These are phyloP conservation scores for Hylaeus anthracinus DNA, from an alignment of 1,140 invertebrate genomes.

Conservation along the genomic window DNA sequence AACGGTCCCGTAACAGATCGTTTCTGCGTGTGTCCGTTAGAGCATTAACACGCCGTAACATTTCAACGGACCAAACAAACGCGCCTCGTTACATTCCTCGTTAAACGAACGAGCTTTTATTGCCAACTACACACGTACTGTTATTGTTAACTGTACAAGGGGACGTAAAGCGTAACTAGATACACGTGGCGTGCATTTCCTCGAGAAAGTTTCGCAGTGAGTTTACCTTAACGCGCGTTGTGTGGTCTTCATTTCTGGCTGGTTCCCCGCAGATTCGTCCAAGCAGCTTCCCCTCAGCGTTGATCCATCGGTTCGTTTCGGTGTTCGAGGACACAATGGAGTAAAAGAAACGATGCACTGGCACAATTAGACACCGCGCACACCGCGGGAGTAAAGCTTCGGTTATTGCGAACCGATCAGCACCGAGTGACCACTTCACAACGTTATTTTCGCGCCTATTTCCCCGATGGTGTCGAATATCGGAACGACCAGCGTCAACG, in stretches of 20 bases:
- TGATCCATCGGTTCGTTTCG: slow-evolving; percentile 37
- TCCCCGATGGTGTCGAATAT: not conserved
- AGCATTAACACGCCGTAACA: slow-evolving; percentile 5
- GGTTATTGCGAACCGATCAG: too few species aligned
- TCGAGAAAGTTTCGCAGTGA: not conserved
- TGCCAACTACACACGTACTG: slow-evolving; percentile 11
- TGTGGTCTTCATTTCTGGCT: slow-evolving; percentile 67
- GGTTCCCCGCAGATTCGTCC: slow-evolving; percentile 4
- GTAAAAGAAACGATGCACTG: not conserved
- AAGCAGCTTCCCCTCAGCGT: not conserved
- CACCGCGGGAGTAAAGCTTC: not conserved
- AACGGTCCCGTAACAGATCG: not conserved
- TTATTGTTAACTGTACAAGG: slow-evolving; percentile 25
- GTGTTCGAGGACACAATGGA: not conserved
- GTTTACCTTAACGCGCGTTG: slow-evolving; percentile 66
- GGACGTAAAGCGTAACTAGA: slow-evolving; percentile 16
- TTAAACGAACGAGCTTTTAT: slow-evolving; percentile 35
- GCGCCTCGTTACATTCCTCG: slow-evolving; percentile 30
- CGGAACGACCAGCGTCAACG: not conserved
- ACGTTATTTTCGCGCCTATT: not conserved
- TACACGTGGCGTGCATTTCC: not conserved
- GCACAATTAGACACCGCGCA: not conserved
- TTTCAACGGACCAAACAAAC: slow-evolving; percentile 30
- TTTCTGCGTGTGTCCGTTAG: not conserved
- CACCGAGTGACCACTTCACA: not conserved